phyloP scores from a whole-genome alignment of 2,888 invertebrate genomes.

The Drosophila anomalata region DNA sequence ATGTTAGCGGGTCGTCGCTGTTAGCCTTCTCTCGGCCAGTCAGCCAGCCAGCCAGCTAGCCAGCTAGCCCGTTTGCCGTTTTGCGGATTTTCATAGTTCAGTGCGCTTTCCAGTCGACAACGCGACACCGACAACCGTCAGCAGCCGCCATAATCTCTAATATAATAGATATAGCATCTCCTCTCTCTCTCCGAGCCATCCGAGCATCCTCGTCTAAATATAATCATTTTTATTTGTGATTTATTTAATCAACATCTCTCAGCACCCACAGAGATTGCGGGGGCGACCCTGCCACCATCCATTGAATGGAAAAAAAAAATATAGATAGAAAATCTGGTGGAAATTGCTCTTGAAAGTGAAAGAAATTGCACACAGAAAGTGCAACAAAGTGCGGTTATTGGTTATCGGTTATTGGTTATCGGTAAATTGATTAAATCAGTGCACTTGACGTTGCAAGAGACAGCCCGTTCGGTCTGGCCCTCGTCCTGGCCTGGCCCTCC shows the following conservation, averaged over 20 bases:
- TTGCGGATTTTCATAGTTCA: constrained; percentile 74
- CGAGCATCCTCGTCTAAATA: constrained; percentile 45
- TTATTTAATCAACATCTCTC: constrained; percentile 46
- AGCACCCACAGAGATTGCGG: constrained; percentile 13
- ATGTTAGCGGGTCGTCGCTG: constrained; percentile 29
- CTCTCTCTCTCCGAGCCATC: constrained; percentile 3
- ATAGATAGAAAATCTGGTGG: constrained; percentile 20
- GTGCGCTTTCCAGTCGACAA: constrained; percentile 79
- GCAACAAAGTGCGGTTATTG: constrained; percentile 20
- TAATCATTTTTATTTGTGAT: constrained; percentile 54
- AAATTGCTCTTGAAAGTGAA: constrained; percentile 59
- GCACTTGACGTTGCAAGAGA: not conserved
- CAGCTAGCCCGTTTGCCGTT: constrained; percentile 51
- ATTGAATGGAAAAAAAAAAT: constrained; percentile 18
- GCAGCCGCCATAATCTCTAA: not conserved
- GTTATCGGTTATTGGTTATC: constrained; percentile 20
- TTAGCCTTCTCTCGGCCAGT: constrained; percentile 30
- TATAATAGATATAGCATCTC: not conserved
- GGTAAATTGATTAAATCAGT: constrained; percentile 10
- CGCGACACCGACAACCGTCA: constrained; percentile 19
- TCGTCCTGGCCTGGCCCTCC: too few relatives aligned
- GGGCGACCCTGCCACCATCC: constrained; percentile 6
- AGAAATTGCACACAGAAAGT: constrained; percentile 34
- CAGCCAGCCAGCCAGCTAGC: constrained; percentile 21
- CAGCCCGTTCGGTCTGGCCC: too few relatives aligned